phyloP scores from a whole-genome alignment of 1,140 invertebrate genomes.

The Bombus picipes region DNA sequence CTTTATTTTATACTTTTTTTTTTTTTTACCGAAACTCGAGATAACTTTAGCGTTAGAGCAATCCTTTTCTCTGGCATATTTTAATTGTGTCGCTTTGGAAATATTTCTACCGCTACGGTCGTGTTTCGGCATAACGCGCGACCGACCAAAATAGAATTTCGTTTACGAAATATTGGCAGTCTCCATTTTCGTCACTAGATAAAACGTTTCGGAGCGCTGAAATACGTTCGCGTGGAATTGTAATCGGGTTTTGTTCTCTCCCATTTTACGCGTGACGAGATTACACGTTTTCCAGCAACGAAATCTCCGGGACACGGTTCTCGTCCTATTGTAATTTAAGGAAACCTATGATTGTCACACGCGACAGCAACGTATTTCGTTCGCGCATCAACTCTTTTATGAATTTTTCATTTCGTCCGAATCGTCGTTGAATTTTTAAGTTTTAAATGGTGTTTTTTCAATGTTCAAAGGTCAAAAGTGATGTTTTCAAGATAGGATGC shows the following conservation, averaged over 20 bases:
- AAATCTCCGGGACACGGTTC: constrained; percentile 27
- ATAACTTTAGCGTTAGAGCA: not conserved
- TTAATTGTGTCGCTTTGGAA: not conserved
- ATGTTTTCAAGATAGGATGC: too few relatives aligned
- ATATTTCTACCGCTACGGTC: not conserved
- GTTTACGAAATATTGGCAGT: constrained; percentile 30
- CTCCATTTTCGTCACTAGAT: constrained; percentile 15
- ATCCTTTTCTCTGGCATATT: not conserved
- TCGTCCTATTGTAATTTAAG: constrained; percentile 21
- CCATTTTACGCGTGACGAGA: constrained; percentile 38
- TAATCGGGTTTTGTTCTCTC: constrained; percentile 36
- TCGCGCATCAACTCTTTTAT: too few relatives aligned
- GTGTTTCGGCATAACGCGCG: constrained; percentile 1
- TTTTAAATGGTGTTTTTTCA: too few relatives aligned
- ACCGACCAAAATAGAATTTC: constrained; percentile 25
- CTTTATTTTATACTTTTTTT: not conserved
- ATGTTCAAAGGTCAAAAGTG: too few relatives aligned
- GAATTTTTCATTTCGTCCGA: too few relatives aligned
- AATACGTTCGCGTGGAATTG: constrained; percentile 36
- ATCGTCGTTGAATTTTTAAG: too few relatives aligned
- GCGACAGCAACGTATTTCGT: not conserved
- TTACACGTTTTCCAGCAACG: constrained; percentile 21
- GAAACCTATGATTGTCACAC: constrained; percentile 8
- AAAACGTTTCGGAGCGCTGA: constrained; percentile 6
- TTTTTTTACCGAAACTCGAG: not conserved